phyloP scores from a whole-genome alignment of 2,113 vertebrate species.

The Morone chrysops region DNA sequence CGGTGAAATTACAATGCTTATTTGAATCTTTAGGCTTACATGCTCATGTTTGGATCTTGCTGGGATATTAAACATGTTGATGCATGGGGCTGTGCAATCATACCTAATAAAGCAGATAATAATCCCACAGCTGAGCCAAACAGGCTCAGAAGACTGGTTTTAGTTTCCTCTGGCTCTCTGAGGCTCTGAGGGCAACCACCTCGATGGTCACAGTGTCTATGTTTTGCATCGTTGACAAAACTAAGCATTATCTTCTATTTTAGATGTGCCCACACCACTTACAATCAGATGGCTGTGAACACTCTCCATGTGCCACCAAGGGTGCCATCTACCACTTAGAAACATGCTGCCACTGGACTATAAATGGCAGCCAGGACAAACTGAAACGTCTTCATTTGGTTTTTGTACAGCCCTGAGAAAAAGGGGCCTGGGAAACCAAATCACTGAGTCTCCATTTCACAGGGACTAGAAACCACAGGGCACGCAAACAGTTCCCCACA shows the following conservation, averaged over 20 bases:
- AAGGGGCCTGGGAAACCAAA: slow-evolving; percentile 78
- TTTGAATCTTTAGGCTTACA: slow-evolving; percentile 20
- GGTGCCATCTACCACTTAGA: slow-evolving; percentile 64
- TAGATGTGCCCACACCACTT: slow-evolving; percentile 63
- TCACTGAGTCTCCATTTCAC: slow-evolving; percentile 80
- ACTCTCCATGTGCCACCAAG: slow-evolving; percentile 58
- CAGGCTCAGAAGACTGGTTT: slow-evolving; percentile 48
- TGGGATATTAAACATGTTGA: slow-evolving; percentile 56
- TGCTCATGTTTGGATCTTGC: slow-evolving; percentile 27
- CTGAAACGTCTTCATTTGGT: slow-evolving; percentile 74
- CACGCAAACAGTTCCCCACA: slow-evolving; percentile 79
- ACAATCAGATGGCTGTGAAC: slow-evolving; percentile 65
- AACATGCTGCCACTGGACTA: slow-evolving; percentile 45
- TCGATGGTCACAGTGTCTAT: slow-evolving; percentile 51
- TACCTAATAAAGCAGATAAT: slow-evolving; percentile 69
- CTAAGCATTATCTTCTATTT: slow-evolving; percentile 77
- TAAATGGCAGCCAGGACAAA: slow-evolving; percentile 62
- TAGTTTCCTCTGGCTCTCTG: slow-evolving; percentile 42
- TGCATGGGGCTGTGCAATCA: slow-evolving; percentile 50
- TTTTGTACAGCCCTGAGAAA: slow-evolving; percentile 71
- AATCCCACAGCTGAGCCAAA: slow-evolving; percentile 62
- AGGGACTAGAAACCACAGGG: slow-evolving; percentile 78
- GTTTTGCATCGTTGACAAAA: slow-evolving; percentile 63
- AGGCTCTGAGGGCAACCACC: slow-evolving; percentile 56
- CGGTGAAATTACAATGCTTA: not conserved